Conservation (phyloP, 2,113 vertebrate species). For the Mesoclemmys tuberculata region DNA sequence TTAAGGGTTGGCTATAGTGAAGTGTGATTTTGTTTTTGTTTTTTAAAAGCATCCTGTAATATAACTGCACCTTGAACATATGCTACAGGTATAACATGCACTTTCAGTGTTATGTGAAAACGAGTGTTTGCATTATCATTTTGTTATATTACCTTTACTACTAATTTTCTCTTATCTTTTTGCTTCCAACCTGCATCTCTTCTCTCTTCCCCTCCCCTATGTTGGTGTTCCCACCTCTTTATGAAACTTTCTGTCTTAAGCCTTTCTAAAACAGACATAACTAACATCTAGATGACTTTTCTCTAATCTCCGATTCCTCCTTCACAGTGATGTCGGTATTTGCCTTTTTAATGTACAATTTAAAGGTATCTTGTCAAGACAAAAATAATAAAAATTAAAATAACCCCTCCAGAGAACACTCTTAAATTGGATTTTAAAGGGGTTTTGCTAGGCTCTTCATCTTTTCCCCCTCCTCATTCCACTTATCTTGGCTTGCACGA, state of each 20-base stretch:
- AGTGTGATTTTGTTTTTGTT: not conserved
- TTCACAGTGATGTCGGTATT: not conserved
- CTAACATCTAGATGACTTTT: not conserved
- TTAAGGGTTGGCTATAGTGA: fast-evolving
- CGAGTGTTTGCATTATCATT: not conserved
- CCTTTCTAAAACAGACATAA: not conserved
- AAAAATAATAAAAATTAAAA: not conserved
- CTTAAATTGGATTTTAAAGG: not conserved
- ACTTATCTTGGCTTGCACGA: not conserved
- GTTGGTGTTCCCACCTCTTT: not conserved
- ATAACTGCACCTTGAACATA: not conserved
- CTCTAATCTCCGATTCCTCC: not conserved
- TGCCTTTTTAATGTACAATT: not conserved
- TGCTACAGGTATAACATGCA: not conserved
- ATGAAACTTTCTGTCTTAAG: not conserved
- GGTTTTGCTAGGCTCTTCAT: not conserved
- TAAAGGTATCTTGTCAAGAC: not conserved
- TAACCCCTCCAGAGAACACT: not conserved
- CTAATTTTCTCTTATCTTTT: not conserved
- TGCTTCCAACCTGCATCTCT: not conserved
- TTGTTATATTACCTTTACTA: not conserved
- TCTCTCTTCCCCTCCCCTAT: not conserved
- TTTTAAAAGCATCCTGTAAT: not conserved
- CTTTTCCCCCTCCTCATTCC: not conserved
- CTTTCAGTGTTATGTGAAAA: not conserved